Conservation (phyloP, 2,113 vertebrate species). For the Dendropsophus ebraccatus region DNA sequence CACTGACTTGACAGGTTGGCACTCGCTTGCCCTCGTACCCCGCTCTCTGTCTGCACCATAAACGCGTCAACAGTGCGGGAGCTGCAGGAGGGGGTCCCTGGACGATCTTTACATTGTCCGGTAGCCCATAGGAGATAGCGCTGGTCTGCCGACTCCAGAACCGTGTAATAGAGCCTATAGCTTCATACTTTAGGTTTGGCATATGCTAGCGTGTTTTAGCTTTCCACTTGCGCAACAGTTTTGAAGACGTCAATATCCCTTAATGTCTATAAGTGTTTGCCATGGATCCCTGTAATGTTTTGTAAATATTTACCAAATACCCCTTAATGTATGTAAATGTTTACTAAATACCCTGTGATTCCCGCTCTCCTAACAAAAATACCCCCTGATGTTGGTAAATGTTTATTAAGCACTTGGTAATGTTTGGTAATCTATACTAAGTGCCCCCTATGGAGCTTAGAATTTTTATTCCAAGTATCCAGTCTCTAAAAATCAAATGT, state of each 20-base stretch:
- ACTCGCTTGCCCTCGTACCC: too few relatives aligned
- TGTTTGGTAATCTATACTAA: not conserved
- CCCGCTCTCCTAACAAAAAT: not conserved
- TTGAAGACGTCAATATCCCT: not conserved
- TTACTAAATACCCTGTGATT: constrained; percentile 1
- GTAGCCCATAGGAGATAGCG: too few relatives aligned
- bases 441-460: not conserved
- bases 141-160: too few relatives aligned
- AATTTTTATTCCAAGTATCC: not conserved
- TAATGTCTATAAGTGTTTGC: not conserved
- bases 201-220: not conserved
- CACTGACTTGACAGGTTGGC: too few relatives aligned
- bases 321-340: constrained; percentile 9
- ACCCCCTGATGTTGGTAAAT: constrained; percentile 3
- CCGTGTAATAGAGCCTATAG: too few relatives aligned
- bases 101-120: too few relatives aligned
- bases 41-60: too few relatives aligned
- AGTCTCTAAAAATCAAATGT: not conserved
- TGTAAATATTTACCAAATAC: not conserved
- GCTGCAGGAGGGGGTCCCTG: too few relatives aligned
- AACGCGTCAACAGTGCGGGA: too few relatives aligned
- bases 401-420: not conserved
- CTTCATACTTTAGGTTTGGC: not conserved
- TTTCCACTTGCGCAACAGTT: not conserved
- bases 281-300: not conserved